Conservation (phyloP, 2,888 invertebrate genomes). For the Orthosia gothica region DNA sequence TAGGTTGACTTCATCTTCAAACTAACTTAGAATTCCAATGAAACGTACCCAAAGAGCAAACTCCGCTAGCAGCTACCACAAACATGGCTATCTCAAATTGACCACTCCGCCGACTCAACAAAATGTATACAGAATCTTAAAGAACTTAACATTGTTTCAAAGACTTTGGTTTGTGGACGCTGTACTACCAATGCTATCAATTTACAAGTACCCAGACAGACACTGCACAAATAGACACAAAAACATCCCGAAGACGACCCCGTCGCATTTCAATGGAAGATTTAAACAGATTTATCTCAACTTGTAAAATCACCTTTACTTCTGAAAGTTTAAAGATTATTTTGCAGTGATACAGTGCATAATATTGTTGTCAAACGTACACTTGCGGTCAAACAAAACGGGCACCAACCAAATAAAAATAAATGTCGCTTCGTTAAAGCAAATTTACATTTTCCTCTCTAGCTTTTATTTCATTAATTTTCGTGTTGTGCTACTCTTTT, state of each 20-base stretch:
- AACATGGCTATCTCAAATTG: constrained; percentile 32
- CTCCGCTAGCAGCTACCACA: constrained; percentile 14
- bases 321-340: constrained; percentile 41
- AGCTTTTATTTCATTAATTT: constrained; percentile 81
- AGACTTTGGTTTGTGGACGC: constrained; percentile 51
- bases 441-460: constrained; percentile 86
- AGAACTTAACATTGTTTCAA: constrained; percentile 57
- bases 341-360: constrained; percentile 42
- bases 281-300: constrained; percentile 50
- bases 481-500: constrained; percentile 73
- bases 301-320: constrained; percentile 54
- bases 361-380: constrained; percentile 69
- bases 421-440: constrained; percentile 86
- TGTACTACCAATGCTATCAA: constrained; percentile 75
- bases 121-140: constrained; percentile 46
- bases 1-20: neutral
- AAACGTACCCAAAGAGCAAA: neutral
- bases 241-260: constrained; percentile 71
- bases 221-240: constrained; percentile 74
- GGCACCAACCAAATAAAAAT: constrained; percentile 78
- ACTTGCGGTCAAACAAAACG: constrained; percentile 74
- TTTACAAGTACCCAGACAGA: constrained; percentile 76
- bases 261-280: constrained; percentile 68
- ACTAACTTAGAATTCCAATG: neutral
- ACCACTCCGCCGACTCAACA: constrained; percentile 31